Base-by-base conservation (phyloP, 1,140 invertebrate genomes). In the Globodera ellingtonae region DNA sequence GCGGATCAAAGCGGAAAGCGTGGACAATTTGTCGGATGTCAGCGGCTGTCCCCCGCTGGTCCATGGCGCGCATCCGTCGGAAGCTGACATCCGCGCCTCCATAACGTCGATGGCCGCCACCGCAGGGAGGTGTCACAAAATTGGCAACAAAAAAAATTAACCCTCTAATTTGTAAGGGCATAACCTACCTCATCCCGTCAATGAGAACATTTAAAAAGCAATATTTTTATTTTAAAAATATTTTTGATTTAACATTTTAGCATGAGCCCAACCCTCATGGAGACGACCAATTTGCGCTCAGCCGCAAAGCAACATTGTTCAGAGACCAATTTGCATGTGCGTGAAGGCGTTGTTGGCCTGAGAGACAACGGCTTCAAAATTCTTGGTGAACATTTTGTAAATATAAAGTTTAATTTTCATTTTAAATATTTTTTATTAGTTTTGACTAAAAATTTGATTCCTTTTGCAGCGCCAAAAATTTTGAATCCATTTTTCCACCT, bases 241-340 rank as follows among this genome's bases (percentile, higher is more conserved):
- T 35, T 35, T 35, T 35, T 35, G 35, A 35, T 35, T 35, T 35
- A 35, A 35, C 35, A 35, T 52, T 15, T 52, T 15, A 62, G 56
- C 56, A 62, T 62, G 56, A 62, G 56, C 15, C 56, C 56, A 62
- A 62, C 67, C 35, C 67, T 70, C 4, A 18, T 47, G 24, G 67
- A 70, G 67, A 70, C 67, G 67, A 70, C 67, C 67, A 70, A 70
- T 70, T 70, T 70, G 67, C 21, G 67, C 2, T 35, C 35, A 4
- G n/a, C 35, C 7, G 67, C 35, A n/a, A 70, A 70, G 24, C 67
- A 70, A 21, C 67, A 70, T 21, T 44, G 46, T 47, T 70, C 67
- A 18, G 67, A 70, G 67, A 70, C 67, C 35, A 70, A 70, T 47
- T 47, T 70, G 67, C 67, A 62, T 62, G 15, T 62, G 56, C 56